A percentile compares a stretch with the other conserved stretches of the same genome.
phyloP scores from a whole-genome alignment of 2,797 vertebrate species.

The Esox lucius region DNA sequence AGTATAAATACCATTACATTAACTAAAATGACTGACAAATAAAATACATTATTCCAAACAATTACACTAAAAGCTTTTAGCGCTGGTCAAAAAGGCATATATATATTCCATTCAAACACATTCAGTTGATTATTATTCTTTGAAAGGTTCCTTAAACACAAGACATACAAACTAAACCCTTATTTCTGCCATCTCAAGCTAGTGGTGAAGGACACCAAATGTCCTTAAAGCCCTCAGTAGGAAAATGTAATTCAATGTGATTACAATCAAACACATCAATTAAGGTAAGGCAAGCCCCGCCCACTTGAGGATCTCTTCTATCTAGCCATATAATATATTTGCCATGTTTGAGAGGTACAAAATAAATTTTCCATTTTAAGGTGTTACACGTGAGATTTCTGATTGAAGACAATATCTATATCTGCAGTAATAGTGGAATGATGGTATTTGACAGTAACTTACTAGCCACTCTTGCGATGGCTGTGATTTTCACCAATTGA shows the following conservation, averaged over 20 bases:
- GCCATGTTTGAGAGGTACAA: too few relatives aligned
- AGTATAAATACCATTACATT: not conserved
- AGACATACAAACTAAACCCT: constrained; percentile 17
- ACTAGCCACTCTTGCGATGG: too few relatives aligned
- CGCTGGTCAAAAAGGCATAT: not conserved
- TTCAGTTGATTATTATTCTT: not conserved
- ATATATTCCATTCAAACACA: not conserved
- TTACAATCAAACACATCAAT: not conserved
- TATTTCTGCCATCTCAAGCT: constrained; percentile 17
- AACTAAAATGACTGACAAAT: not conserved
- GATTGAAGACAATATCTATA: too few relatives aligned
- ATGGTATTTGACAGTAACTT: too few relatives aligned
- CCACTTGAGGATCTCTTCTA: too few relatives aligned
- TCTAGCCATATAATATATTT: too few relatives aligned
- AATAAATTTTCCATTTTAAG: too few relatives aligned
- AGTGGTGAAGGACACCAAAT: constrained; percentile 6
- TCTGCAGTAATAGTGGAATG: too few relatives aligned
- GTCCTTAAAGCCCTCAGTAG: constrained; percentile 22
- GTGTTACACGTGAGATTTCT: too few relatives aligned
- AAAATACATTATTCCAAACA: too few relatives aligned
- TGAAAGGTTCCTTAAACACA: not conserved
- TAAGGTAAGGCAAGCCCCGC: too few relatives aligned
- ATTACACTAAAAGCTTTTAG: not conserved
- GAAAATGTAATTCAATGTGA: constrained; percentile 39
- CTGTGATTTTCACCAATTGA: too few relatives aligned